phyloP scores from a whole-genome alignment of 2,113 vertebrate species.

The Oophaga pumilio region DNA sequence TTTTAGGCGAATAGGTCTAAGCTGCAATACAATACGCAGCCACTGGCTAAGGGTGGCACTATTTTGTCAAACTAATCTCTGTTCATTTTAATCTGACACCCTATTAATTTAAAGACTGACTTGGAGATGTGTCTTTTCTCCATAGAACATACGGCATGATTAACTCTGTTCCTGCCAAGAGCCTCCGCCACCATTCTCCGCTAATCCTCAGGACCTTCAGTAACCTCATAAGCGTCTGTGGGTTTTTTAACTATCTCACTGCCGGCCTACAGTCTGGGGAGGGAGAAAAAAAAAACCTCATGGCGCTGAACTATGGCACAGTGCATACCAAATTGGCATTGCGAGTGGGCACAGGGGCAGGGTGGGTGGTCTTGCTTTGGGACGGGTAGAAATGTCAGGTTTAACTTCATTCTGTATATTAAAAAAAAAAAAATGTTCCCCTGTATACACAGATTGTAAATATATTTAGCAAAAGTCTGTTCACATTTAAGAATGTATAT shows the following conservation, averaged over 20 bases:
- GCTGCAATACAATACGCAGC: background rate
- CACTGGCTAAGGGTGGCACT: background rate
- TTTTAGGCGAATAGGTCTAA: background rate
- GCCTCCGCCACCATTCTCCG: slow-evolving; percentile 7
- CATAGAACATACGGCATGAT: background rate
- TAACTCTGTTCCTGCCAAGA: slow-evolving; percentile 25
- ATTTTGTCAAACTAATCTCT: background rate
- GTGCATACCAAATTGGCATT: background rate
- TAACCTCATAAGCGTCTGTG: slow-evolving; percentile 9
- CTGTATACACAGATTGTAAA: slow-evolving; percentile 53
- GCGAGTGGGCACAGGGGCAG: slow-evolving; percentile 4
- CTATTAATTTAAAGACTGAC: background rate
- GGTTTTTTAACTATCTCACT: background rate
- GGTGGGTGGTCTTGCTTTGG: slow-evolving; percentile 42
- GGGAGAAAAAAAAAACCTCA: background rate
- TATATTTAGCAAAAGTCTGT: slow-evolving; percentile 56
- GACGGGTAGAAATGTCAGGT: slow-evolving; percentile 51
- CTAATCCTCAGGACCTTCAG: slow-evolving; percentile 43
- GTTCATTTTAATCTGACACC: background rate
- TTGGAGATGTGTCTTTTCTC: background rate
- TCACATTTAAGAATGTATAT: slow-evolving; percentile 58
- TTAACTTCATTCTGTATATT: slow-evolving; percentile 49
- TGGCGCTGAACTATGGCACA: background rate
- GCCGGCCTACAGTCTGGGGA: background rate
- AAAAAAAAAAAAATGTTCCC: background rate